Base-by-base conservation (phyloP, 2,113 vertebrate genomes). In the Dicrurus megarhynchus region DNA sequence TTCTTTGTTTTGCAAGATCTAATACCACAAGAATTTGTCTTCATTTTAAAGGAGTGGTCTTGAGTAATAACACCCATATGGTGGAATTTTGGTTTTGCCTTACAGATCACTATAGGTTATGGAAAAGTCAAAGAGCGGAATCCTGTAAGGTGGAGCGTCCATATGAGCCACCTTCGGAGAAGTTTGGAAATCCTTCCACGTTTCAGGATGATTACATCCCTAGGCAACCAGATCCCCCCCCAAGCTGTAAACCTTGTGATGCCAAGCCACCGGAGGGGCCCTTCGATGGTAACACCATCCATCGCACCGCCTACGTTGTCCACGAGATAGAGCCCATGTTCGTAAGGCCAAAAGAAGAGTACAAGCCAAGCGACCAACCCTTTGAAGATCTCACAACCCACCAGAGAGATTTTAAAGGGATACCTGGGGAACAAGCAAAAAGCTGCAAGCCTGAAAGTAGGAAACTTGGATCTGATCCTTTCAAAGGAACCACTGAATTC, bases 331-430 rank as follows among this genome's bases (percentile, higher is more conserved):
- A 97, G 95, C 86, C 97, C 65, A 91, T 86, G 76, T 92, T 87
- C 1, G 3, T 94, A 8, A 98, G 87, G 92, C 59, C 96, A 3
- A 97, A 81, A 11, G 96, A 97, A 50, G 95, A 97, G 44, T 98
- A 98, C 93, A 98, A 96, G 89, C 98, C 98, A 46, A 97, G 56
- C 21, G 90, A 88, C 50, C 88, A 98, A 63, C 98, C 98, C 64
- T 98, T 99, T 53, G 97, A 98, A 84, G 96, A 97, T 39, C 94
- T 98, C 84, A 99, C 99, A 78, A 99, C 98, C 22, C 98, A 99
- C 81, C 97, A 96, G 11, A 84, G 82, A 24, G 98, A 98, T 95
- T 99, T 97, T 89, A 98, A 97, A 93, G 98, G 98, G 23, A 92
- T 97, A 15, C 67, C 79, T 14, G 98, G 98, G 7, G 90, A 98